Base-by-base conservation (phyloP, 2,113 vertebrate genomes). In the Lophius piscatorius region DNA sequence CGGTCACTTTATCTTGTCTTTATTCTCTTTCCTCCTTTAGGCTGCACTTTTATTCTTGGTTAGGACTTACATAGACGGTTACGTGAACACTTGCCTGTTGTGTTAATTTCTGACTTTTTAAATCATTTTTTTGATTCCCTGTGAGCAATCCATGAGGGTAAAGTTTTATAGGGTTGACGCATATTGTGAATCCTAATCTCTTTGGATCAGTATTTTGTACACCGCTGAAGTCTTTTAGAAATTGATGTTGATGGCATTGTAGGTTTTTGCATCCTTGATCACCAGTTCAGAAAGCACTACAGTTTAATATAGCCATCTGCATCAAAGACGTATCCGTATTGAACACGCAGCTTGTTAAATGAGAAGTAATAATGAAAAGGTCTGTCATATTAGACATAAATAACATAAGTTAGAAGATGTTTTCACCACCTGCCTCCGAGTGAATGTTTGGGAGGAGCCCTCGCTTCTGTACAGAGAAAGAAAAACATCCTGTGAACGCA, bases 1-100 rank as follows among this genome's bases (percentile, higher is more conserved):
- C 62, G 77, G 76, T 86, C 82, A 87, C 89, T 88, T 87, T 87
- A 74, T 76, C 74, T 74, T 63, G 70, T 81, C 66, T 75, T 80
- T 76, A 6, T 22, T 40, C 46, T 56, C 47, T 60, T 62, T 50
- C 28, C 68, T 63, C 70, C 83, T 72, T 48, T 40, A 56, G 81
- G 79, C 82, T 70, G 39, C 47, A 33, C 63, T 74, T 64, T 54
- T 84, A n/a, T 85, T 83, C 82, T 84, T 70, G 72, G 70, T 81
- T 82, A 81, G 6, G 24, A 54, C 82, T 80, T 74, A 60, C 51
- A 67, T 36, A 46, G 47, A 76, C 44, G 70, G 16, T 54, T 71
- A 40, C 56, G 44, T 40, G 29, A 10, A 21, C 12, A 9, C n/a
- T 11, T 29, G 33, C 12, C 10, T 61, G 33, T 48, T 59, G 47